Evolutionary conservation across 1,140 invertebrate species (phyloP).

Genomic region (Sitobion miscanthi): DNA sequence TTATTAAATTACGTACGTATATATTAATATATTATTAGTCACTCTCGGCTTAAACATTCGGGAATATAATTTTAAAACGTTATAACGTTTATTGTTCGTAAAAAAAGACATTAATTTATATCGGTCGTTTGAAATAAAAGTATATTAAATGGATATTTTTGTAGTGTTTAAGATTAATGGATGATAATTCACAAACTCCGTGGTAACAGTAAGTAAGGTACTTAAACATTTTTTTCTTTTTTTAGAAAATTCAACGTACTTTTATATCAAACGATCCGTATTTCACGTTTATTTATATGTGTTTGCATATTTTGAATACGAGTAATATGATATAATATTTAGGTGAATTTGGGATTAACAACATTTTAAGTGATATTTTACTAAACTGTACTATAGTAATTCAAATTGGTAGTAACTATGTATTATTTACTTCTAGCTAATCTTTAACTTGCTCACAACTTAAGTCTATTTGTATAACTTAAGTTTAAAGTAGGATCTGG

Average conservation of each 20-base stretch:
- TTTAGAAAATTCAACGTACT: background rate
- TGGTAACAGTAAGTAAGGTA: background rate
- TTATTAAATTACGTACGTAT: background rate
- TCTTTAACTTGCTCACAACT: slow-evolving; percentile 48
- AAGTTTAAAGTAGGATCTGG: background rate
- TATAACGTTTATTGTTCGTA: background rate
- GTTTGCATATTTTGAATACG: background rate
- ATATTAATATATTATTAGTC: slow-evolving; percentile 13
- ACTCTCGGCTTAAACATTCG: background rate
- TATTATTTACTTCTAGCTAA: slow-evolving; percentile 27
- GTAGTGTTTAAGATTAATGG: background rate
- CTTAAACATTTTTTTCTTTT: background rate
- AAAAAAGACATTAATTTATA: slow-evolving; percentile 10
- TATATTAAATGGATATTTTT: slow-evolving; percentile 4
- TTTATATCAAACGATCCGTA: background rate
- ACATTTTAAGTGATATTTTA: slow-evolving; percentile 29
- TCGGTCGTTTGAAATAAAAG: slow-evolving; percentile 20
- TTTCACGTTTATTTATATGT: background rate
- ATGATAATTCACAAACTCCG: background rate
- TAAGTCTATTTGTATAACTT: background rate
- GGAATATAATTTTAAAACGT: background rate
- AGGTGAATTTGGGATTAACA: slow-evolving; percentile 12
- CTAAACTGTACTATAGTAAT: background rate
- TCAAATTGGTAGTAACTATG: background rate
- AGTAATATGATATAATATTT: background rate